Percentiles rank a stretch among this genome's conserved stretches.
phyloP scores from a whole-genome alignment of 2,113 vertebrate genomes.

The Okapia johnstoni region DNA sequence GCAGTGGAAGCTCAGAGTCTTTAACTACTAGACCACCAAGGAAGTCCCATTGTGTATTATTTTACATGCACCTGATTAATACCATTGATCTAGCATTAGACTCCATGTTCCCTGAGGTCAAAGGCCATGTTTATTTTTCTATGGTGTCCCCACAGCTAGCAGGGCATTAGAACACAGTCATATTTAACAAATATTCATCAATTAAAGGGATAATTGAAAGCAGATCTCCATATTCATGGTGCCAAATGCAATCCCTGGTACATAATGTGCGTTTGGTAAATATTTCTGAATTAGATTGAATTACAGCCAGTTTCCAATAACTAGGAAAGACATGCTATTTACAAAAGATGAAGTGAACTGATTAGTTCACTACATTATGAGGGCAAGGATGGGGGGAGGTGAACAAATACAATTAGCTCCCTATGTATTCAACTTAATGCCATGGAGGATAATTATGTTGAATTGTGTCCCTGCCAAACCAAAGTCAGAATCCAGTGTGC shows the following conservation, averaged over 20 bases:
- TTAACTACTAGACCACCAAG: background rate
- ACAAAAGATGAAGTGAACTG: constrained; percentile 10
- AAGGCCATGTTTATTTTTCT: background rate
- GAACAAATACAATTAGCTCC: background rate
- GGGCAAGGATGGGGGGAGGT: background rate
- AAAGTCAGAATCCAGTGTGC: background rate
- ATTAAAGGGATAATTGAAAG: background rate
- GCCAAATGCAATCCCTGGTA: background rate
- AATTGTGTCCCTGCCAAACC: background rate
- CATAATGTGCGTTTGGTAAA: background rate
- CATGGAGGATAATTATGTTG: background rate
- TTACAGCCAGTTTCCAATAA: constrained; percentile 10
- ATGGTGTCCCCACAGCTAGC: background rate
- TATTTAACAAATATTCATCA: background rate
- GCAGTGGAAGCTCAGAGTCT: background rate
- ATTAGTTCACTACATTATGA: background rate
- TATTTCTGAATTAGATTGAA: background rate
- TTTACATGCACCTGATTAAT: background rate
- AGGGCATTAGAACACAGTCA: background rate
- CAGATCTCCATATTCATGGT: background rate
- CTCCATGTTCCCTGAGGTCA: background rate
- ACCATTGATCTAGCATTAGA: background rate
- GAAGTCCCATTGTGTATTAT: background rate
- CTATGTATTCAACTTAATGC: background rate
- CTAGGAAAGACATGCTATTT: background rate